Evolutionary conservation across 2,888 invertebrate genomes (phyloP).

Genomic region (Ormia ochracea): DNA sequence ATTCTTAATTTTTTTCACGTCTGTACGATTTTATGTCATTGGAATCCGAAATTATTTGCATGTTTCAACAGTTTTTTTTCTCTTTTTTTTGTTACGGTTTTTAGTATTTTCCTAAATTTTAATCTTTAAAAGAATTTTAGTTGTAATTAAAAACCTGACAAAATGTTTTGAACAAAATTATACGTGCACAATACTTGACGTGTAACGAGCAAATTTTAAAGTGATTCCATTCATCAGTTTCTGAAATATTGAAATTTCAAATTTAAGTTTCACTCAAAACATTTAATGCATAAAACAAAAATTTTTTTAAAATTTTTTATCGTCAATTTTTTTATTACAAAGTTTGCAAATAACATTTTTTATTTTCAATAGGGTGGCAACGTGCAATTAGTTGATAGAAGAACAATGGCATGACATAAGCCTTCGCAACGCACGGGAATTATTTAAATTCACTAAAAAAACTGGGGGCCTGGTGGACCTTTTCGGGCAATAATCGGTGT

Average conservation of each 20-base stretch:
- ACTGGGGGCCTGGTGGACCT: too few species aligned
- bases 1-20: conserved; percentile 36
- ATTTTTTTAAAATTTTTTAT: too few species aligned
- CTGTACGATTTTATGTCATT: conserved; percentile 40
- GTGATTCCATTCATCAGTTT: background rate
- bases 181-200: background rate
- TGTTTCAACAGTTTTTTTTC: conserved; percentile 60
- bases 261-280: background rate
- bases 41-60: conserved; percentile 64
- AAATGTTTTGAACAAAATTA: conserved; percentile 21
- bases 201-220: background rate
- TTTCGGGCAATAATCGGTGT: too few species aligned
- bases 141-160: conserved; percentile 65
- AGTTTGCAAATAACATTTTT: too few species aligned
- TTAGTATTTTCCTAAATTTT: conserved; percentile 40
- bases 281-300: background rate
- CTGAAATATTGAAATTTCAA: background rate
- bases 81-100: conserved; percentile 19
- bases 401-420: too few species aligned
- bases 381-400: too few species aligned
- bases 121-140: conserved; percentile 50
- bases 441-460: too few species aligned
- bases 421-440: too few species aligned
- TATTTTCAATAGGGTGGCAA: too few species aligned
- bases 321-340: too few species aligned